These are phyloP conservation scores for Diadumene lineata DNA, from an alignment of 92 coral and sea anemone species.

Conservation along the genomic window DNA sequence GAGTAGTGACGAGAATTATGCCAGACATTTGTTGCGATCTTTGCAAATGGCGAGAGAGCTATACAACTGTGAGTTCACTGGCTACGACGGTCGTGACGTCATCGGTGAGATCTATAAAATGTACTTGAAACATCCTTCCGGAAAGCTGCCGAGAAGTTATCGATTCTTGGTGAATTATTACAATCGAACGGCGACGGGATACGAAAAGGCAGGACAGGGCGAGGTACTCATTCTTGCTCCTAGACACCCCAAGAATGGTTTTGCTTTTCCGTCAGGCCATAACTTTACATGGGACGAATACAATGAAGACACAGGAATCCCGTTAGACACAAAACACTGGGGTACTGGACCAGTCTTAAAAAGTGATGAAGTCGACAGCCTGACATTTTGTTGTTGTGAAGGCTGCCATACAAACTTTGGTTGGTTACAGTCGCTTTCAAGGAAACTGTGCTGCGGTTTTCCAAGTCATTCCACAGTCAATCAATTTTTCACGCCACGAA, in stretches of 20 bases:
- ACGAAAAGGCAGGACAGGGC: slow-evolving; percentile 63
- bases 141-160: slow-evolving; percentile 69
- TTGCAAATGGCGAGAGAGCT: slow-evolving; percentile 67
- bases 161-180: slow-evolving; percentile 78
- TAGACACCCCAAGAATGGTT: slow-evolving; percentile 81
- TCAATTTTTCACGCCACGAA: slow-evolving; percentile 75
- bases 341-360: slow-evolving; percentile 80
- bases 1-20: slow-evolving; percentile 50
- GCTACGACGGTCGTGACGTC: slow-evolving; percentile 77
- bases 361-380: slow-evolving; percentile 72
- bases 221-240: slow-evolving; percentile 70
- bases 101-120: slow-evolving; percentile 64
- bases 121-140: slow-evolving; percentile 52
- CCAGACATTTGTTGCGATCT: slow-evolving; percentile 59
- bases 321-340: slow-evolving; percentile 69
- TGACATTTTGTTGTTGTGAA: slow-evolving; percentile 90
- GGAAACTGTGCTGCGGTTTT: slow-evolving; percentile 60
- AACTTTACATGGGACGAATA: slow-evolving; percentile 79
- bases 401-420: slow-evolving; percentile 56
- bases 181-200: slow-evolving; percentile 51
- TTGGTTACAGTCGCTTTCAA: slow-evolving; percentile 33
- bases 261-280: slow-evolving; percentile 37
- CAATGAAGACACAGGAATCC: slow-evolving; percentile 59
- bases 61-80: slow-evolving; percentile 73
- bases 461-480: slow-evolving; percentile 68